Conservation (phyloP, 2,113 vertebrate species). For the Pygoscelis antarcticus region DNA sequence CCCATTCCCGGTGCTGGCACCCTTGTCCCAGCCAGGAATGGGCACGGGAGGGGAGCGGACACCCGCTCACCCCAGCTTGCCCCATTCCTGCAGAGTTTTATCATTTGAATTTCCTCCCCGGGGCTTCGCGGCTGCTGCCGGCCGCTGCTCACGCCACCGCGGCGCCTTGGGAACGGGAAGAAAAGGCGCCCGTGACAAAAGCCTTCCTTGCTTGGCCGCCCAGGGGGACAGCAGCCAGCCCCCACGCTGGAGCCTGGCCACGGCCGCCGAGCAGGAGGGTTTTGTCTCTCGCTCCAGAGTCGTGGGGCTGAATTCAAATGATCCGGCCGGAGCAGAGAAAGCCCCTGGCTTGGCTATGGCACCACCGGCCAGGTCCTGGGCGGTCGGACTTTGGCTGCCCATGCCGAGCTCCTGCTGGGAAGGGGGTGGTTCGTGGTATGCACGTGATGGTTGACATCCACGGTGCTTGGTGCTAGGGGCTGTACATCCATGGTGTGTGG, state of each 20-base stretch:
- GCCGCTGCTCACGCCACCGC: background rate
- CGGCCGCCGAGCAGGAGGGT: background rate
- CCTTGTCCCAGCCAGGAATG: background rate
- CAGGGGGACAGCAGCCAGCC: background rate
- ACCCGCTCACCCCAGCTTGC: accelerated
- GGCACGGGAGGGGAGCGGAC: background rate
- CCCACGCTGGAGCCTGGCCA: background rate
- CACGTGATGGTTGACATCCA: accelerated
- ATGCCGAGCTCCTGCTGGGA: background rate
- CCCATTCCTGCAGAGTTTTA: background rate
- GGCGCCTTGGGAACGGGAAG: background rate
- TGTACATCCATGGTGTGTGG: no score
- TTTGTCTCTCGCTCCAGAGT: background rate
- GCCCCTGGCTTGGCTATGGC: background rate
- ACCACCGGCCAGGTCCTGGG: accelerated
- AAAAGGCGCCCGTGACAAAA: background rate
- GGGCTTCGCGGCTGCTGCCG: accelerated
- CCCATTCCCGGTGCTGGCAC: background rate
- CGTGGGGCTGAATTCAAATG: conserved; percentile 16
- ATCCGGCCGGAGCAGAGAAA: background rate
- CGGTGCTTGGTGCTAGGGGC: accelerated
- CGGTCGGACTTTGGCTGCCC: accelerated
- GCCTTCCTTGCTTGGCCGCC: background rate
- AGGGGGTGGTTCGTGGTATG: background rate
- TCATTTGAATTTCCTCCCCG: background rate